Percentiles rank a stretch among this genome's conserved stretches.
Conservation (phyloP, 2,888 invertebrate genomes). For the Drosophila stalkeri region DNA sequence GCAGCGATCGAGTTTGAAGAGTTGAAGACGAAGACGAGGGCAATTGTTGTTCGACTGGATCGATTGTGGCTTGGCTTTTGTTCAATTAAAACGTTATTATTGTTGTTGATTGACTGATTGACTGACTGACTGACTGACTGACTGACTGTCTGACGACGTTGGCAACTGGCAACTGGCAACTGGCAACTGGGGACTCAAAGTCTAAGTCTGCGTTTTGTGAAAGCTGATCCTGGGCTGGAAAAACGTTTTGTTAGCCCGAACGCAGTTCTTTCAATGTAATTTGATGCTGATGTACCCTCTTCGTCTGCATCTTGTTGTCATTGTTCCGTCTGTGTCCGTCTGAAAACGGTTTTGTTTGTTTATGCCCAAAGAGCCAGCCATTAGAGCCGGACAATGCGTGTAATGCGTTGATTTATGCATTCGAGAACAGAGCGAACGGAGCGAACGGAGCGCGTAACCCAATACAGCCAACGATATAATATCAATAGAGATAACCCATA, state of each 20-base stretch:
- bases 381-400: conserved; percentile 50
- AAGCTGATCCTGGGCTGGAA: conserved; percentile 73
- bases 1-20: background rate
- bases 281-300: conserved; percentile 56
- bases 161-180: conserved; percentile 46
- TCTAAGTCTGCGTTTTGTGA: conserved; percentile 77
- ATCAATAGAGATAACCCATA: conserved; percentile 27
- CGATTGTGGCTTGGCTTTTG: conserved; percentile 59
- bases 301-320: conserved; percentile 13
- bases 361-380: conserved; percentile 52
- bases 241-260: conserved; percentile 68
- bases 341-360: conserved; percentile 73
- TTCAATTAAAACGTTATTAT: conserved; percentile 82
- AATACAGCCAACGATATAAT: conserved; percentile 32
- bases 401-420: conserved; percentile 67
- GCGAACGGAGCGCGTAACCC: conserved; percentile 48
- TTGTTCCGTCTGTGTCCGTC: conserved; percentile 29
- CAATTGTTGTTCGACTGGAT: conserved; percentile 69
- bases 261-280: conserved; percentile 63
- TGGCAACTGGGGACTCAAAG: conserved; percentile 73
- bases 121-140: conserved; percentile 44
- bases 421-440: conserved; percentile 12
- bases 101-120: conserved; percentile 64
- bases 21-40: conserved; percentile 13
- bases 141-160: conserved; percentile 39